Base-by-base conservation (phyloP, 1,140 invertebrate genomes). In the Acyrthosiphon pisum region DNA sequence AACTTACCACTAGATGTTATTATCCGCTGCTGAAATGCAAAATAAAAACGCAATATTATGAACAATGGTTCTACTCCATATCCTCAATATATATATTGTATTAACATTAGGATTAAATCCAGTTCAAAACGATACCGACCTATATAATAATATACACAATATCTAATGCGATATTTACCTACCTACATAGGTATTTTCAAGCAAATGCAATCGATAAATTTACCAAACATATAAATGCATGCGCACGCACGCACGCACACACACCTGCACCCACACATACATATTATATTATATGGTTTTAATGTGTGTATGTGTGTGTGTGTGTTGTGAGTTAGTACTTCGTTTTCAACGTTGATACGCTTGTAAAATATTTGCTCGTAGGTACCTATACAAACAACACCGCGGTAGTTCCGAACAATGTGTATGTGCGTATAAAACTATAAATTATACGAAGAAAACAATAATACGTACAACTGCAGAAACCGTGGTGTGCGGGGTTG, bases 391-490 rank as follows among this genome's bases (percentile, higher is more conserved):
- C 60, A 76, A 76, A 76, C n/a, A 76, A 76, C 60, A 76, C 60
- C 14, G n/a, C n/a, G 14, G 20, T 76, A 76, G 60, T 76, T 35
- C n/a, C 18, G 30, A 76, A 76, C 60, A 76, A 76, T 76, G 60
- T 76, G 14, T 76, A 76, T n/a, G 14, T 30, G n/a, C n/a, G n/a
- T 76, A 76, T 76, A 76, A 76, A 76, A 76, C 60, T 76, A 76
- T 76, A 76, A 76, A 76, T 76, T 76, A 44, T 44, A 86, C 41
- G 83, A 86, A 86, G 23, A 86, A 86, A 86, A 86, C 41, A 86
- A 86, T 86, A 86, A 86, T 86, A 46, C 83, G 83, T 46, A 86
- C 26, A 86, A 83, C 60, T 83, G 9, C 37, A 8, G 37, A 26
- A 41, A 18, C 83, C 26, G 83, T 30, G 20, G 81, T 83, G 35